Evolutionary conservation across 2,797 vertebrate species (phyloP).

Genomic region (Agapornis canus): DNA sequence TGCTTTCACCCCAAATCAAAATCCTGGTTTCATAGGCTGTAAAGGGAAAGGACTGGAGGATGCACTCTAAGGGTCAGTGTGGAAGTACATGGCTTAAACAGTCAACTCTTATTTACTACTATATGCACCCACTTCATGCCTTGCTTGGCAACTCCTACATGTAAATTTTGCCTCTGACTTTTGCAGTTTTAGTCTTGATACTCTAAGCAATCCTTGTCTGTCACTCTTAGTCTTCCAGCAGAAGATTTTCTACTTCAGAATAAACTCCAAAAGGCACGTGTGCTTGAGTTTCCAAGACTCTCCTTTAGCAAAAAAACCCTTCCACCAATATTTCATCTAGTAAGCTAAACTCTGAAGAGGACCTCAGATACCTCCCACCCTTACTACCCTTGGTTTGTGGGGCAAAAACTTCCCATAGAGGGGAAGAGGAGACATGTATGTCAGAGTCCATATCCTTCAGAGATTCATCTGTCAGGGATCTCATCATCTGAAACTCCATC

Average conservation of each 20-base stretch:
- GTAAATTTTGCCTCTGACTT: neutral
- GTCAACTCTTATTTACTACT: neutral
- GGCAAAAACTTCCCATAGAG: neutral
- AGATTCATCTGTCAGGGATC: neutral
- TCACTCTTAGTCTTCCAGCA: neutral
- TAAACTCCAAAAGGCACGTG: neutral
- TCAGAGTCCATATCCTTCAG: neutral
- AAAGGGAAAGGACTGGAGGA: neutral
- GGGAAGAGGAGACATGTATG: neutral
- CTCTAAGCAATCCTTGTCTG: neutral
- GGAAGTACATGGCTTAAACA: neutral
- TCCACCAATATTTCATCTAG: neutral
- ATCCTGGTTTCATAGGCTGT: neutral
- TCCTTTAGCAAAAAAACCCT: neutral
- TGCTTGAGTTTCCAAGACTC: rapidly evolving
- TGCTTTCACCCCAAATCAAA: neutral
- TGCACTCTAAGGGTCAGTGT: neutral
- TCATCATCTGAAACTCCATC: neutral
- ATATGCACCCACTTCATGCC: neutral
- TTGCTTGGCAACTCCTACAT: neutral
- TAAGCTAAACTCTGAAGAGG: neutral
- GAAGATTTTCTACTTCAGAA: neutral
- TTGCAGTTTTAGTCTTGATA: neutral
- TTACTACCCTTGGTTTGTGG: neutral
- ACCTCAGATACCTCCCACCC: neutral